Evolutionary conservation across 1,140 invertebrate genomes (phyloP), one percentile per base, ranked within the genome.

Genomic region (Chionoecetes opilio): DNA sequence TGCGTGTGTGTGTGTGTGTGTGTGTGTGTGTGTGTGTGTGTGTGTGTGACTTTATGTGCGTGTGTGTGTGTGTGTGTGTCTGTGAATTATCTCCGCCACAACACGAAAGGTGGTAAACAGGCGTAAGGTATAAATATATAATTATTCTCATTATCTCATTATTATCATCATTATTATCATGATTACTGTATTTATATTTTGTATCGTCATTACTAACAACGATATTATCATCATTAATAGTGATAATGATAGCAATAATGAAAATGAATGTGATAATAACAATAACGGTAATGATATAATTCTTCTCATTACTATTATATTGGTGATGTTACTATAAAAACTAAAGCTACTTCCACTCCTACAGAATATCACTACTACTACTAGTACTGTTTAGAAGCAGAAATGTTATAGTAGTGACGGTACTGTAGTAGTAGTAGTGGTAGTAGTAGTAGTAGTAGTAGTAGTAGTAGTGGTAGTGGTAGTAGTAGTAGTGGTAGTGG

Each of bases 361-460:
- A n/a, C 63, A n/a, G n/a, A n/a, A n/a, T n/a, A n/a, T n/a, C n/a
- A n/a, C n/a, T n/a, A n/a, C n/a, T n/a, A n/a, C n/a, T 75, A 6
- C 26, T 75, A 75, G n/a, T n/a, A n/a, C n/a, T n/a, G n/a, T n/a
- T n/a, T n/a, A n/a, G n/a, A n/a, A n/a, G n/a, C n/a, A n/a, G n/a
- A n/a, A 75, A 17, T 2, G 63, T 75, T n/a, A 26, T 75, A 75
- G 63, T 75, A 75, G 63, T 75, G 8, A 26, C n/a, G n/a, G 63
- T 75, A 75, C 21, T 75, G 63, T 75, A 75, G 63, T 75, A 75
- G 63, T 75, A 75, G 63, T 75, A n/a, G 63, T 75, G 8, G 63
- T 75, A 75, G 63, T 75, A 75, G n/a, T n/a, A n/a, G n/a, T n/a
- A n/a, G n/a, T n/a, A n/a, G 63, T 75, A 75, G 63, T 75, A 75